Evolutionary conservation across 2,888 invertebrate species (phyloP).

Genomic region (Lithophane semibrunnea): DNA sequence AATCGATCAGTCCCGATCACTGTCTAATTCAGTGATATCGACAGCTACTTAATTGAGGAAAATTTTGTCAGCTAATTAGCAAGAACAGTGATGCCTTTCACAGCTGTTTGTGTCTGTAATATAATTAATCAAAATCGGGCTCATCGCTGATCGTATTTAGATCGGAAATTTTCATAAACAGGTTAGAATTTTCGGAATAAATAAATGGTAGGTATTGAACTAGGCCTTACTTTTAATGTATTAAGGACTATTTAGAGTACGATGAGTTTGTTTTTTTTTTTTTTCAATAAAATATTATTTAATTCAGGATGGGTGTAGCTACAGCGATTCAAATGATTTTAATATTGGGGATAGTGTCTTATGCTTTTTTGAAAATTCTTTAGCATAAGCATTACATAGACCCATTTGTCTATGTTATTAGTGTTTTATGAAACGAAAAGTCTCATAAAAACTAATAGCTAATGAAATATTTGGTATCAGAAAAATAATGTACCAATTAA

Average conservation of each 20-base stretch:
- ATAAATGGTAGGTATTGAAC: background rate
- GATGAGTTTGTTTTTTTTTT: background rate
- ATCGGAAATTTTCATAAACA: conserved; percentile 25
- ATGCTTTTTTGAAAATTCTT: background rate
- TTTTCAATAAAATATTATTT: background rate
- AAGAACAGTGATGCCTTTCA: conserved; percentile 48
- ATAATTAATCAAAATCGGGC: conserved; percentile 58
- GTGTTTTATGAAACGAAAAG: background rate
- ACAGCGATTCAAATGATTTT: background rate
- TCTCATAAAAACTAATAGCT: no score
- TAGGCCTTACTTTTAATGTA: background rate
- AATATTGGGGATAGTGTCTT: background rate
- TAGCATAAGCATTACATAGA: no score
- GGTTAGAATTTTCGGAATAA: background rate
- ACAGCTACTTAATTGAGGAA: conserved; percentile 48
- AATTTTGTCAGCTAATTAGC: conserved; percentile 59
- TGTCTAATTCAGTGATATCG: conserved; percentile 29
- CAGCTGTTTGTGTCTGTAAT: conserved; percentile 44
- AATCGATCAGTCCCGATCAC: conserved; percentile 42
- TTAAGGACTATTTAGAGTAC: background rate
- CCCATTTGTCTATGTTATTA: background rate
- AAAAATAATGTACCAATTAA: no score
- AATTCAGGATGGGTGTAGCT: background rate
- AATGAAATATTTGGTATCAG: background rate
- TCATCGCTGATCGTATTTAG: conserved; percentile 31